Base-by-base conservation (phyloP, 2,888 invertebrate genomes). In the Macrosoma leucophasiata region DNA sequence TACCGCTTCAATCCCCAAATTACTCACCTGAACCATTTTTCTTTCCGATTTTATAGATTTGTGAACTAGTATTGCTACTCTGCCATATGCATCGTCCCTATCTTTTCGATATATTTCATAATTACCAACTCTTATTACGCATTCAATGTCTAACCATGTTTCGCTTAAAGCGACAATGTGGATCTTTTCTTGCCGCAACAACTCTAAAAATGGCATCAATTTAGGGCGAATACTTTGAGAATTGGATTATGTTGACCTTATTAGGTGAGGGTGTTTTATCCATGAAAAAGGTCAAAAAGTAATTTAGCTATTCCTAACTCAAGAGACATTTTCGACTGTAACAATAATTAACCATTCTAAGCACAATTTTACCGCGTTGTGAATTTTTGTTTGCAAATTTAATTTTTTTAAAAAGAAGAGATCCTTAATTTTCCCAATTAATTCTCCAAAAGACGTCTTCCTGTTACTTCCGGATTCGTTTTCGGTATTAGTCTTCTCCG, bases 1-100 rank as follows among this genome's bases (percentile, higher is more conserved):
- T 3, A 47, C 5, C 2, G 34, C 3, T 31, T 45, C 33, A 17
- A 17, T 5, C 4, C 17, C 17, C 7, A 7, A 17, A 7, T 17
- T 17, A 17, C 4, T 4, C 4, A 4, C 4, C 4, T 17, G 4
- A 5, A 17, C 17, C 4, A 17, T 17, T 5, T 4, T 4, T 7
- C 4, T 17, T 17, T 17, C 4, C 4, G 17, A 4, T 17, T 17
- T 17, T 5, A 17, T 7, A 17, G 17, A 17, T 7, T 17, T 17
- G 7, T 17, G 17, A 17, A 17, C 7, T 5, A 17, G 7, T 5
- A 7, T 17, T 17, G 17, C 17, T 4, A 17, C 7, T 4, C 17
- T 7, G 7, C 17, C 17, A 17, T 17, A 17, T 7, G 4, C 17
- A 17, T 17, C 17, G 4, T 17, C 17, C 7, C 17, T 17, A 17